Conservation (phyloP, 2,113 vertebrate genomes). For the Catharus fuscescens region DNA sequence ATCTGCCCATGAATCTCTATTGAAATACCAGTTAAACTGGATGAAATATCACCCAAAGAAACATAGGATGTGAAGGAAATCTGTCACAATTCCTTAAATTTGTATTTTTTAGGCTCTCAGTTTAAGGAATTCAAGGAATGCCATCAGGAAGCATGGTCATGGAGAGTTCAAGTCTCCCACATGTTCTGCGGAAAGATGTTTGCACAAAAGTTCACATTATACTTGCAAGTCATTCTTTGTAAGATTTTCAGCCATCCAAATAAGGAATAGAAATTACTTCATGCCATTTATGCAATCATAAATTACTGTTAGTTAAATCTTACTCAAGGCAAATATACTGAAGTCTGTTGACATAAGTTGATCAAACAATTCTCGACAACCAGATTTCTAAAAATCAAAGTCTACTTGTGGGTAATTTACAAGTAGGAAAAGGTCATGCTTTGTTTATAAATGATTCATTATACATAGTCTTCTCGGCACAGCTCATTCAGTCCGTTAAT, state of each 20-base stretch:
- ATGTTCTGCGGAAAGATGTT: neutral
- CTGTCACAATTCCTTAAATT: neutral
- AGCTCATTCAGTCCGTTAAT: neutral
- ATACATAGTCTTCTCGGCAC: neutral
- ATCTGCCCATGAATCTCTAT: neutral
- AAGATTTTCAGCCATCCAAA: neutral
- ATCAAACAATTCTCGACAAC: constrained; percentile 48
- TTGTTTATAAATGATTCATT: constrained; percentile 58
- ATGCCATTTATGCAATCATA: neutral
- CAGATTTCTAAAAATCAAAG: constrained; percentile 44
- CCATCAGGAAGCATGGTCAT: neutral
- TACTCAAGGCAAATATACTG: constrained; percentile 7
- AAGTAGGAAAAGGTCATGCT: constrained; percentile 1
- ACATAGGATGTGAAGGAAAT: neutral
- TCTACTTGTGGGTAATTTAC: constrained; percentile 28
- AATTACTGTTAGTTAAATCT: neutral
- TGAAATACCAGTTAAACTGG: neutral
- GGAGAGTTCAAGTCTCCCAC: neutral
- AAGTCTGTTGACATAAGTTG: constrained; percentile 30
- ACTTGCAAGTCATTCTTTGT: neutral
- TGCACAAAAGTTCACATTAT: neutral
- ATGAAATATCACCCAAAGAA: neutral
- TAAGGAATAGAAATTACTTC: neutral
- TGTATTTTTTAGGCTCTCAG: neutral
- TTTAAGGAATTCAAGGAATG: neutral